A percentile compares a stretch with the other conserved stretches of the same genome.
These are phyloP conservation scores for Rhinoptilus africanus DNA, from an alignment of 2,113 vertebrate genomes.

Conservation along the genomic window DNA sequence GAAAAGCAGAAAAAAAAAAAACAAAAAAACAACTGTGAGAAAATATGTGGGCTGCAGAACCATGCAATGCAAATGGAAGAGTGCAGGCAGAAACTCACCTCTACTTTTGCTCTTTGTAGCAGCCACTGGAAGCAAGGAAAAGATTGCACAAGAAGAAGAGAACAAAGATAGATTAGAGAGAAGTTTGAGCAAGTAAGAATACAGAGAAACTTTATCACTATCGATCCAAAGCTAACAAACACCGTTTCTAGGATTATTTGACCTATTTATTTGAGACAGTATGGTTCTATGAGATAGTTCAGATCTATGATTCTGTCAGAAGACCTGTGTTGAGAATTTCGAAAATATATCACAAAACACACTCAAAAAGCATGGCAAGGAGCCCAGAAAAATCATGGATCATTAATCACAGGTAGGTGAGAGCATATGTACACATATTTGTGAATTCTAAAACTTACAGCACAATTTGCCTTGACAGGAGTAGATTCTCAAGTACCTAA, in stretches of 20 bases:
- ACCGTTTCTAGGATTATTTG: slow-evolving; percentile 7
- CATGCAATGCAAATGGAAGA: slow-evolving; percentile 54
- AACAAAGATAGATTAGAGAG: slow-evolving; percentile 75
- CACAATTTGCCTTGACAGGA: neutral
- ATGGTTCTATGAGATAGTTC: neutral
- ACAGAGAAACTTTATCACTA: slow-evolving; percentile 49
- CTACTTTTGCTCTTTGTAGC: slow-evolving; percentile 80
- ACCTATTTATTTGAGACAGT: slow-evolving; percentile 9
- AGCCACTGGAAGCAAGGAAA: slow-evolving; percentile 79
- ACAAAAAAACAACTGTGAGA: neutral
- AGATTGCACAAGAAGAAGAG: slow-evolving; percentile 80
- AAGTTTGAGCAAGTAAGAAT: slow-evolving; percentile 41
- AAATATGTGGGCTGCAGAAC: slow-evolving; percentile 17
- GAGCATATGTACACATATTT: neutral
- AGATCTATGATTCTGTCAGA: slow-evolving; percentile 31
- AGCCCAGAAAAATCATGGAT: neutral
- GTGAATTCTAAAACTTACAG: neutral
- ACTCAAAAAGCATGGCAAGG: neutral
- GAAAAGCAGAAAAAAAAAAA: neutral
- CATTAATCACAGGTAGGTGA: neutral
- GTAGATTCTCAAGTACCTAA: neutral
- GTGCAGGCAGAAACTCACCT: slow-evolving; percentile 74
- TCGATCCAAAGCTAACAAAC: slow-evolving; percentile 10
- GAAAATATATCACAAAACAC: slow-evolving; percentile 10
- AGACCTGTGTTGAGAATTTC: neutral